These are phyloP conservation scores for Boulengeromyrus knoepffleri DNA, from an alignment of 2,113 vertebrate species.

Conservation along the genomic window DNA sequence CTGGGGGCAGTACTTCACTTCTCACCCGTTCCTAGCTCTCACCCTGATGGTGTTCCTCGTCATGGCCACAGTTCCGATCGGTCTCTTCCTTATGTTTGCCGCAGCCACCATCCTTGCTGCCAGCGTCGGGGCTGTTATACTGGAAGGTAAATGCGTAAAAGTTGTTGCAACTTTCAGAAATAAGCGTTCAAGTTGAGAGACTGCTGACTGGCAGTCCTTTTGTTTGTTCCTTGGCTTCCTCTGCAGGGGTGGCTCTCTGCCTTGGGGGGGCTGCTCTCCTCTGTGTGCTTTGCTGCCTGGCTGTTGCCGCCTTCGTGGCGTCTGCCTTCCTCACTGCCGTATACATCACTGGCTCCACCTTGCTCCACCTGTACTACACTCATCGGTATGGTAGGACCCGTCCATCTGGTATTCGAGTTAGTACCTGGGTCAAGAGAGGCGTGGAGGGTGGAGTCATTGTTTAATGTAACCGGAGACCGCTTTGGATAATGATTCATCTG, in stretches of 20 bases:
- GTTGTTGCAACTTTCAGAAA: not conserved
- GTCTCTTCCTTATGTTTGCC: slow-evolving; percentile 70
- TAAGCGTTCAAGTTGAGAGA: not conserved
- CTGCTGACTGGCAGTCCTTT: not conserved
- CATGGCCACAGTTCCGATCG: slow-evolving; percentile 66
- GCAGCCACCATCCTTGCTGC: slow-evolving; percentile 60
- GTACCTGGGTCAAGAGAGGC: not conserved
- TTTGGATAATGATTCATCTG: not conserved
- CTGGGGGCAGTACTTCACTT: slow-evolving; percentile 66
- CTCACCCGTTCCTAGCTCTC: slow-evolving; percentile 69
- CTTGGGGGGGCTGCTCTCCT: slow-evolving; percentile 64
- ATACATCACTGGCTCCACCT: slow-evolving; percentile 51
- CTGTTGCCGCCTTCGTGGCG: slow-evolving; percentile 57
- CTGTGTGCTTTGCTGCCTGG: slow-evolving; percentile 67
- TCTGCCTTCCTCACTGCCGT: slow-evolving; percentile 53
- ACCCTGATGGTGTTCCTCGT: slow-evolving; percentile 64
- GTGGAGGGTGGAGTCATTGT: not conserved
- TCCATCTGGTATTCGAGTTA: not conserved
- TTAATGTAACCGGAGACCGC: not conserved
- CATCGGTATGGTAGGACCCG: slow-evolving; percentile 35
- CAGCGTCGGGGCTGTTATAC: slow-evolving; percentile 64
- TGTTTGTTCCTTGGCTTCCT: not conserved
- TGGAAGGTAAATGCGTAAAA: slow-evolving; percentile 65
- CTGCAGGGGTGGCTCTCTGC: slow-evolving; percentile 64
- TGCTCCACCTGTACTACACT: slow-evolving; percentile 54